Conservation (phyloP, 2,888 invertebrate species). For the Machimus rusticus region DNA sequence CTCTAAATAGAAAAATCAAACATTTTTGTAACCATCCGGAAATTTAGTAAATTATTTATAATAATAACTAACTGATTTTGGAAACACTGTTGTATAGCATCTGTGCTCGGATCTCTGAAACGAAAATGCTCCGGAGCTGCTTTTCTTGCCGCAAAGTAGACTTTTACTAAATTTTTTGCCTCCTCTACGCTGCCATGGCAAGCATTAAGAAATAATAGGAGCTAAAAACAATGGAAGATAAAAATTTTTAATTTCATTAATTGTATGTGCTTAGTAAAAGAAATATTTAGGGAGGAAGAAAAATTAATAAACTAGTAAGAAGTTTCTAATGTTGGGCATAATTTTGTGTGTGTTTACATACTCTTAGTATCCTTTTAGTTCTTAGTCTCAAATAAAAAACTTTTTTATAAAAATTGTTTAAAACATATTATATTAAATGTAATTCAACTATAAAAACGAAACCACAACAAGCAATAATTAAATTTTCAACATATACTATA, state of each 20-base stretch:
- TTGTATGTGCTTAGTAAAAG: not conserved
- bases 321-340: no score
- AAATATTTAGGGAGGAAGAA: no score
- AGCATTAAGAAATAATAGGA: constrained; percentile 48
- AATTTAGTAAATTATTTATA: constrained; percentile 5
- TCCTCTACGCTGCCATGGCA: constrained; percentile 44
- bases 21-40: not conserved
- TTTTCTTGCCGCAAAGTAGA: constrained; percentile 68
- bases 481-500: not conserved
- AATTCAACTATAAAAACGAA: no score
- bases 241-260: not conserved
- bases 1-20: constrained; percentile 59
- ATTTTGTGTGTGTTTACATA: no score
- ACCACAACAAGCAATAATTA: no score
- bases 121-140: constrained; percentile 71
- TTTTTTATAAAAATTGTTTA: no score
- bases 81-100: constrained; percentile 62
- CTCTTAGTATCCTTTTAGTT: no score
- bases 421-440: no score
- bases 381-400: no score
- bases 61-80: constrained; percentile 63
- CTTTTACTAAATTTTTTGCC: constrained; percentile 59
- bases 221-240: constrained; percentile 24
- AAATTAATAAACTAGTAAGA: no score
- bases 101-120: constrained; percentile 64